phyloP scores from a whole-genome alignment of 2,113 vertebrate species.

The Martes martes region DNA sequence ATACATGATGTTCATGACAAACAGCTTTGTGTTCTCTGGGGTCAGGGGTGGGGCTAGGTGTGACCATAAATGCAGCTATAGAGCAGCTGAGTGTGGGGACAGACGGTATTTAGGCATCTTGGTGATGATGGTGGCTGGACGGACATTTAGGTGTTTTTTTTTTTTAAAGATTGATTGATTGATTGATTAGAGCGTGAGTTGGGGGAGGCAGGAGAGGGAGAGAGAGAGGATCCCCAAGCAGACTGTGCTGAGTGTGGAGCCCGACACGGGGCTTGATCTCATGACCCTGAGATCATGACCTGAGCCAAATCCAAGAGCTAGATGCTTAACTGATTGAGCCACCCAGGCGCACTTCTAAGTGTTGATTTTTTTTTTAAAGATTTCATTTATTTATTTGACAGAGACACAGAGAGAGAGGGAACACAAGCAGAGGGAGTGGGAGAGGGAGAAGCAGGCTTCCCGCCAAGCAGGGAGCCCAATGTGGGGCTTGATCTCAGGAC shows the following conservation, averaged over 20 bases:
- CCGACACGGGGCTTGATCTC: neutral
- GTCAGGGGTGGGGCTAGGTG: too few relatives aligned
- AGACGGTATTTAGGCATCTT: neutral
- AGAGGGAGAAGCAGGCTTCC: too few relatives aligned
- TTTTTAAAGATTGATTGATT: neutral
- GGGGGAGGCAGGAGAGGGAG: neutral
- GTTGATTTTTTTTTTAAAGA: neutral
- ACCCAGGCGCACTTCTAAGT: neutral
- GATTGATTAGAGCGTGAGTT: neutral
- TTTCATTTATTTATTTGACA: too few relatives aligned
- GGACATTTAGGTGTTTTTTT: neutral
- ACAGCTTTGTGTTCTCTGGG: neutral
- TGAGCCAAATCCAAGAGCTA: neutral
- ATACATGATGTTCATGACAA: neutral
- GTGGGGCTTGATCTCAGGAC: neutral
- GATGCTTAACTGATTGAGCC: neutral
- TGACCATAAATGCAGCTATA: rapidly evolving
- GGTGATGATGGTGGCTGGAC: neutral
- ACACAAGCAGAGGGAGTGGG: too few relatives aligned
- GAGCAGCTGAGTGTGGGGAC: too few relatives aligned
- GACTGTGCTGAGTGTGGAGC: neutral
- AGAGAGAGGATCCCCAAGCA: neutral
- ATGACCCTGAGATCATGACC: neutral
- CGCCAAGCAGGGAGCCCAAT: neutral
- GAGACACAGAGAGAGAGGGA: too few relatives aligned